phyloP scores from a whole-genome alignment of 2,113 vertebrate genomes.

The Malurus melanocephalus region DNA sequence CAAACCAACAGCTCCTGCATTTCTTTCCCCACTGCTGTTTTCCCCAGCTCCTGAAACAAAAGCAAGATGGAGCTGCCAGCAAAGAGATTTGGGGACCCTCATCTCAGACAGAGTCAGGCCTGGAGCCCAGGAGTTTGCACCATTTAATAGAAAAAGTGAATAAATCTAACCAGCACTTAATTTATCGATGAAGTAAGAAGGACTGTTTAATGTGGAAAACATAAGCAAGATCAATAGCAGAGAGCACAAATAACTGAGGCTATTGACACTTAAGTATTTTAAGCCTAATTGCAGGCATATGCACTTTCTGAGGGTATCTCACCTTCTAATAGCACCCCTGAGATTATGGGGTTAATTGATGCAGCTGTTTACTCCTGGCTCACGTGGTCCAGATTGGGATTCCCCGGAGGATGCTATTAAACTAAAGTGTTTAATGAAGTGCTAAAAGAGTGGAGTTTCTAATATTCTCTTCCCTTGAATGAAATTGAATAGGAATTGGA shows the following conservation, averaged over 20 bases:
- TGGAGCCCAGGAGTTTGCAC: background rate
- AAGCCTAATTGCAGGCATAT: slow-evolving; percentile 81
- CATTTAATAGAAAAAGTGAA: slow-evolving; percentile 52
- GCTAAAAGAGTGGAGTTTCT: slow-evolving; percentile 80
- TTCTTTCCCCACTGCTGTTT: background rate
- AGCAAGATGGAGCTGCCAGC: background rate
- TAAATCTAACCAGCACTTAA: slow-evolving; percentile 46
- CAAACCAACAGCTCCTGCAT: background rate
- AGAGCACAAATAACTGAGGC: slow-evolving; percentile 74
- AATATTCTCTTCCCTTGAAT: slow-evolving; percentile 34
- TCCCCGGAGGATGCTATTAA: slow-evolving; percentile 87
- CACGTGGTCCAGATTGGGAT: slow-evolving; percentile 76
- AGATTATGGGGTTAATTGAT: slow-evolving; percentile 87
- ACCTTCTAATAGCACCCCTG: slow-evolving; percentile 81
- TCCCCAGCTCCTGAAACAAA: background rate
- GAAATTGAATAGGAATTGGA: slow-evolving; percentile 1
- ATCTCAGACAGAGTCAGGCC: background rate
- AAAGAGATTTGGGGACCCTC: background rate
- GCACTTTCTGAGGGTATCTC: slow-evolving; percentile 84
- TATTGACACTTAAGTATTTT: slow-evolving; percentile 77
- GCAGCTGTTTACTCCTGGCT: slow-evolving; percentile 88
- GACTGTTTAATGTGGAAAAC: slow-evolving; percentile 59
- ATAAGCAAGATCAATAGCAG: slow-evolving; percentile 64
- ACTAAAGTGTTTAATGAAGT: slow-evolving; percentile 88
- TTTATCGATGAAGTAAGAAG: slow-evolving; percentile 63